These are phyloP conservation scores for Masticophis lateralis DNA, from an alignment of 2,797 vertebrate species.

Conservation along the genomic window DNA sequence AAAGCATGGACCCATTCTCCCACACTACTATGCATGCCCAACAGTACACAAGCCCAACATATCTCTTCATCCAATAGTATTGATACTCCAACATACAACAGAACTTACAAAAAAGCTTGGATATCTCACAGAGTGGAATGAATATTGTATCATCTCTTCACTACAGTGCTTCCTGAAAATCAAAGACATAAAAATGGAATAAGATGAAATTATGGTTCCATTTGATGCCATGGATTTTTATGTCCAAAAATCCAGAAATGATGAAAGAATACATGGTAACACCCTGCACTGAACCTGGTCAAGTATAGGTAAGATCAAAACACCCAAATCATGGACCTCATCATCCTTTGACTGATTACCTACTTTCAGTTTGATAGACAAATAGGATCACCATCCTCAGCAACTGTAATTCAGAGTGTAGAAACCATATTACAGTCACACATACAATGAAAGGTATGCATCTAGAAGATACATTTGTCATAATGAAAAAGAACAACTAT, in stretches of 20 bases:
- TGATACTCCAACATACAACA: neutral
- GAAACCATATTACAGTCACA: neutral
- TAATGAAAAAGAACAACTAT: neutral
- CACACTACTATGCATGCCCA: neutral
- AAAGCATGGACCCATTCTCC: neutral
- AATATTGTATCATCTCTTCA: neutral
- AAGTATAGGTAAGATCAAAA: neutral
- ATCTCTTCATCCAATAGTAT: neutral
- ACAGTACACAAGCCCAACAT: neutral
- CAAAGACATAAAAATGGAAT: neutral
- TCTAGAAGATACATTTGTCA: neutral
- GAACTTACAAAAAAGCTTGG: neutral
- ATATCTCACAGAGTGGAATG: neutral
- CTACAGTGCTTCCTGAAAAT: neutral
- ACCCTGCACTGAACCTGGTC: neutral
- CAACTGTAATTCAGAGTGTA: neutral
- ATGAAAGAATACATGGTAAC: neutral
- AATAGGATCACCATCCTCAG: neutral
- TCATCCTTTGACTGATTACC: neutral
- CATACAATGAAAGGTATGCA: neutral
- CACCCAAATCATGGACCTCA: neutral
- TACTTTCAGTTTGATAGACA: neutral
- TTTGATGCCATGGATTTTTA: neutral
- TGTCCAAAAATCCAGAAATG: neutral
- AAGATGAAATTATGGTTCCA: neutral